Base-by-base conservation (phyloP, 2,797 vertebrate genomes). In the Rhinichthys osculus region DNA sequence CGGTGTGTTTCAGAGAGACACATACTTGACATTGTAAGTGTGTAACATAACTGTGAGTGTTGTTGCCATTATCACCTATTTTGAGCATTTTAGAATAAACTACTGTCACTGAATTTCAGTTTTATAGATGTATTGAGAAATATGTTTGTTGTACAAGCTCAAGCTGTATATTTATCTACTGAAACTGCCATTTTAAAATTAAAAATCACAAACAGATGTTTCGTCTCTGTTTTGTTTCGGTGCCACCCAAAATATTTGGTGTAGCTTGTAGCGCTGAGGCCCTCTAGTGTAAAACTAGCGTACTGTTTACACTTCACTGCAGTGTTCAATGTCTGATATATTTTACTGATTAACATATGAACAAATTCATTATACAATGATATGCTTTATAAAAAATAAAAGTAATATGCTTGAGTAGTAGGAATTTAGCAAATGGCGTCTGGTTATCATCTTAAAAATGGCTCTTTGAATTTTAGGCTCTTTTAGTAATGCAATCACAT, bases 91-190 rank as follows among this genome's bases (percentile, higher is more conserved):
- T 90, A 89, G 91, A 94, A 90, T 95, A 94, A 95, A 96, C 95
- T 96, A 96, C 96, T 96, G 96, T 95, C 94, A 95, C 93, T 94
- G 93, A 95, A 90, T 90, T 94, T 94, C 92, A 84, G 90, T 94
- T 93, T 93, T 93, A 93, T 94, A 94, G 94, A 90, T 94, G 88
- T 88, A 94, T 92, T 93, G 91, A 94, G 93, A 88, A 94, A 88
- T 93, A 93, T 93, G 92, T 93, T 92, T 95, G 92, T 91, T 95
- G 93, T 94, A 92, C 88, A 92, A 95, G 94, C 91, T 95, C 83
- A 88, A 94, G 88, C 90, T 95, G 93, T 95, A 92, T 95, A 95
- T 96, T 95, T 96, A 95, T 95, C 94, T 94, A 89, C 91, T 91
- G 92, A 94, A 94, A 93, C 86, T 89, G 84, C 44, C 82, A 94